Evolutionary conservation across 1,140 invertebrate species (phyloP), one percentile per base, ranked within the genome.

Genomic region (Drosophila miranda): DNA sequence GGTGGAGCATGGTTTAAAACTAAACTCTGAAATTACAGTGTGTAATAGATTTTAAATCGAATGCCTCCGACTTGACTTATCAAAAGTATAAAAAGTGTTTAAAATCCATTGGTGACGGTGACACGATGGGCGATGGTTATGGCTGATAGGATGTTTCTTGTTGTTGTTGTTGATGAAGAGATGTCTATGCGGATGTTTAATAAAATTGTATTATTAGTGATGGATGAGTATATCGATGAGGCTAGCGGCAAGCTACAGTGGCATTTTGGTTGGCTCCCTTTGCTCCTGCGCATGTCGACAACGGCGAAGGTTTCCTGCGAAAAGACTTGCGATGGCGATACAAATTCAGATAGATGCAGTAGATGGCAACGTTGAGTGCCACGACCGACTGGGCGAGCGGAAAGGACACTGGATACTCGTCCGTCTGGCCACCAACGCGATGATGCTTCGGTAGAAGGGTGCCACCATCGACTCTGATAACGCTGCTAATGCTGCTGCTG

Each of bases 321-420:
- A 91, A 89, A 38, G 89, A 89, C 75, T 91, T 91, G 57, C 90
- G 90, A 60, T 91, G 90, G 61, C 90, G 86, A 79, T 87, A 87
- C 74, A 90, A 78, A 75, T 83, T 87, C 49, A 89, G 64, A 87
- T 89, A 89, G 75, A 81, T 89, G 75, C 64, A 89, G 73, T 89
- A 87, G 50, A 88, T 78, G 61, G 90, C 61, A 56, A 75, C 48
- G 52, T 63, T 55, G 57, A 70, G 48, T 63, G 63, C 58, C 43
- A 53, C 28, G 45, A 56, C 53, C n/a, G 56, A 49, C 38, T 44
- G 52, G 23, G 48, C 51, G 48, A 48, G 28, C 28, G 62, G 58
- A 51, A 69, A 62, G 44, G 70, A 61, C 49, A 48, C 59, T 55
- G 21, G 43, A 42, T 44, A 46, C 16, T n/a, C 42, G n/a, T 11